Evolutionary conservation across 92 coral and sea anemone genomes (phyloP).

Genomic region (Umimayanthus chanpuru): DNA sequence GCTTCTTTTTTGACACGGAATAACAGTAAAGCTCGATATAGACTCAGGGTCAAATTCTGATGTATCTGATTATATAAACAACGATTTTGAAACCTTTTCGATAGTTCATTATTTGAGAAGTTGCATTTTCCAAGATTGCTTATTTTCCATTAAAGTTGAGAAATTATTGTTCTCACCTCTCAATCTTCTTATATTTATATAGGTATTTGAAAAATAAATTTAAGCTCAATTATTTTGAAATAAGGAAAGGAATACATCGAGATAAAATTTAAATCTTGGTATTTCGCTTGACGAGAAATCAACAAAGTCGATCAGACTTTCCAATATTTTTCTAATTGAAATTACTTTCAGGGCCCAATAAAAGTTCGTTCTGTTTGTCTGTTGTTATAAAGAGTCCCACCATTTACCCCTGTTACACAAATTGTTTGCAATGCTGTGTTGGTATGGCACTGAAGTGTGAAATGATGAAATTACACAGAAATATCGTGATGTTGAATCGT

Average conservation of each 20-base stretch:
- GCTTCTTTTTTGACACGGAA: not conserved
- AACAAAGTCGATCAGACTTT: not conserved
- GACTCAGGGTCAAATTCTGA: slow-evolving; percentile 28
- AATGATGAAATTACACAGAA: not conserved
- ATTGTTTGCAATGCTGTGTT: not conserved
- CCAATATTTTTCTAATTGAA: not conserved
- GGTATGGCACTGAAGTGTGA: slow-evolving; percentile 35
- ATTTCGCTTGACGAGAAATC: not conserved
- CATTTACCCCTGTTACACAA: not conserved
- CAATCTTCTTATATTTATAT: not conserved
- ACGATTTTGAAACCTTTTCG: slow-evolving; percentile 1
- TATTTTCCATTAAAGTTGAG: not conserved
- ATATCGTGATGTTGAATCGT: not conserved
- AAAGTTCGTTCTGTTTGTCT: not conserved
- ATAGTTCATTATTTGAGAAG: not conserved
- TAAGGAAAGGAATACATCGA: not conserved
- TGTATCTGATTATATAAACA: slow-evolving; percentile 33
- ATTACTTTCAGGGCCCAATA: not conserved
- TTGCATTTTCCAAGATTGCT: not conserved
- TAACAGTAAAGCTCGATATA: not conserved
- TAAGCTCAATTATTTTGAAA: not conserved
- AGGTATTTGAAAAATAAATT: not conserved
- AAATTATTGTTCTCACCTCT: not conserved
- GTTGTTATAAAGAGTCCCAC: not conserved
- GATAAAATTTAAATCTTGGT: not conserved